Percentiles rank a stretch among this genome's conserved stretches.
phyloP scores from a whole-genome alignment of 2,888 invertebrate genomes.

The Dexiosoma caninum region DNA sequence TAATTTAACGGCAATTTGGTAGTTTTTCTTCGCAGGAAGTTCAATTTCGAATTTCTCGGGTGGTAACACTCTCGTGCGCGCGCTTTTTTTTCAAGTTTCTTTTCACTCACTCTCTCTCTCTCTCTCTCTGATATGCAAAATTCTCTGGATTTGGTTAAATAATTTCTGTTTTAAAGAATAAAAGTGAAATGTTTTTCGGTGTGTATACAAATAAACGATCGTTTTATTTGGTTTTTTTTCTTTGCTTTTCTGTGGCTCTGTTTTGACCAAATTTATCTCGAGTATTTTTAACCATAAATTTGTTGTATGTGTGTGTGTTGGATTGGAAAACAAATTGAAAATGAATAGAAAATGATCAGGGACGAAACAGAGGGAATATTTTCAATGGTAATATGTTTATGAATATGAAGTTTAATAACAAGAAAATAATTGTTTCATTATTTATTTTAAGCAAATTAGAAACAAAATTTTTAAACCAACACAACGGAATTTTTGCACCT shows the following conservation, averaged over 20 bases:
- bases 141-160: conserved; percentile 20
- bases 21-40: too few relatives aligned
- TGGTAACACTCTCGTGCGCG: too few relatives aligned
- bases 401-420: too few relatives aligned
- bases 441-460: too few relatives aligned
- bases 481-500: too few relatives aligned
- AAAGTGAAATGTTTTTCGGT: neutral
- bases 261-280: conserved; percentile 54
- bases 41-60: too few relatives aligned
- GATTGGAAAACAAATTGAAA: conserved; percentile 23
- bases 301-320: neutral
- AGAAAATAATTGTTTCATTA: too few relatives aligned
- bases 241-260: conserved; percentile 31
- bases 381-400: neutral
- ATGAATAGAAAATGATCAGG: neutral
- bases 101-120: conserved; percentile 1
- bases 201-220: neutral
- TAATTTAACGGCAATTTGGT: too few relatives aligned
- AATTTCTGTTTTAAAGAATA: conserved; percentile 19
- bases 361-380: neutral
- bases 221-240: conserved; percentile 27
- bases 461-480: too few relatives aligned
- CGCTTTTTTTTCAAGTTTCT: conserved; percentile 29
- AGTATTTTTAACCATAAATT: conserved; percentile 30
- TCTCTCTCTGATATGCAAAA: neutral